Percentiles rank a stretch among this genome's conserved stretches.
These are phyloP conservation scores for Melipona quadrifasciata DNA, from an alignment of 1,140 invertebrate genomes.

Conservation along the genomic window DNA sequence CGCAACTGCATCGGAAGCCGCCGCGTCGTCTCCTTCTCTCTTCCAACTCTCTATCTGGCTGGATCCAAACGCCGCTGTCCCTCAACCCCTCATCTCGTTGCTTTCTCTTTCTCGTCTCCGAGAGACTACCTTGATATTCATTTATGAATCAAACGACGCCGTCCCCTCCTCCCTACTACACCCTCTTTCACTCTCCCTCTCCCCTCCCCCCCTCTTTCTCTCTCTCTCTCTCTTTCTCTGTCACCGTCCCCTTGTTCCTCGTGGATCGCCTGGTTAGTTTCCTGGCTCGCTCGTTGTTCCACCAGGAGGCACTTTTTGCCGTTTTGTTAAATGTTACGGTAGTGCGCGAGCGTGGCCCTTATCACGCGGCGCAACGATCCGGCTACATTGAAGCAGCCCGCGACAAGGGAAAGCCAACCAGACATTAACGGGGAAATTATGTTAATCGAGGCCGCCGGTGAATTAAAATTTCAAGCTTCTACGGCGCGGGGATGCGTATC, in stretches of 20 bases:
- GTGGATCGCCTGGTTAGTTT: background rate
- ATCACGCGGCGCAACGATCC: slow-evolving; percentile 31
- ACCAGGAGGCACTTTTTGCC: slow-evolving; percentile 18
- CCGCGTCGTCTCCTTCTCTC: slow-evolving; percentile 12
- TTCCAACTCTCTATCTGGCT: slow-evolving; percentile 8
- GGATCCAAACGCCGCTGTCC: slow-evolving; percentile 1
- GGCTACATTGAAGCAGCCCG: slow-evolving; percentile 19
- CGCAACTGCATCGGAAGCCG: slow-evolving; percentile 51
- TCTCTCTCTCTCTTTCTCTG: background rate
- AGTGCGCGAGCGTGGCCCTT: slow-evolving; percentile 8
- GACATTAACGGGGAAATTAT: slow-evolving; percentile 54
- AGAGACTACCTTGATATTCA: slow-evolving; percentile 28
- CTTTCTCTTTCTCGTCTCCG: background rate
- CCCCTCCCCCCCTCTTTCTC: background rate
- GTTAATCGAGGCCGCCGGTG: slow-evolving; percentile 23
- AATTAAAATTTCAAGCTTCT: slow-evolving; percentile 47
- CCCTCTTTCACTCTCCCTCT: background rate
- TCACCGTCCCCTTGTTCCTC: background rate
- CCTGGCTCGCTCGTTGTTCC: slow-evolving; percentile 12
- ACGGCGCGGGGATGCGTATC: background rate
- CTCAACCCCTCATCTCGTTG: background rate
- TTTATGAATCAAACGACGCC: slow-evolving; percentile 22
- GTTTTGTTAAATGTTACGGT: slow-evolving; percentile 45
- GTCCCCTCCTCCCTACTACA: background rate
- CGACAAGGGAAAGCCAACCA: slow-evolving; percentile 16